A percentile compares a stretch with the other conserved stretches of the same genome.
Evolutionary conservation across 2,113 vertebrate species (phyloP).

Genomic region (Gracilinanus agilis): DNA sequence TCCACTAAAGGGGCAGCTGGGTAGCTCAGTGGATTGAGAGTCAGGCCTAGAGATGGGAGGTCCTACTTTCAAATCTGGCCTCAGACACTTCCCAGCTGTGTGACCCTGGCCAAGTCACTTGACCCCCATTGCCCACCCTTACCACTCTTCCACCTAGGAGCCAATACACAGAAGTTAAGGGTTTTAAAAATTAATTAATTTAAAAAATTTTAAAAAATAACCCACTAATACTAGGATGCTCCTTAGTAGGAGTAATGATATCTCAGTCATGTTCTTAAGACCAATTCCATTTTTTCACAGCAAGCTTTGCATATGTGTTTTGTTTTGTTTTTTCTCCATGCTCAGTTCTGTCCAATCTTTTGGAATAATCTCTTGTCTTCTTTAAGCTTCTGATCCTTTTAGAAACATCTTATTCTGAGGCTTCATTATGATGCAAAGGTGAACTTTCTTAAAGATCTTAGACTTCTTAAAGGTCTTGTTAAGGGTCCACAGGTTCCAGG

Average conservation of each 20-base stretch:
- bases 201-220: too few species aligned
- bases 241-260: not conserved
- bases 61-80: too few species aligned
- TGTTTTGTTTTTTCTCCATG: not conserved
- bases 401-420: not conserved
- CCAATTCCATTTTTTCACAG: constrained; percentile 13
- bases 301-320: not conserved
- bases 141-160: too few species aligned
- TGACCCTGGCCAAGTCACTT: too few species aligned
- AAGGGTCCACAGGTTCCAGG: not conserved
- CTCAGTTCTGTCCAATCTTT: not conserved
- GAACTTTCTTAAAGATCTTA: not conserved
- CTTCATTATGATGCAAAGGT: not conserved
- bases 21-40: too few species aligned
- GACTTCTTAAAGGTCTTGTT: not conserved
- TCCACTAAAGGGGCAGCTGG: too few species aligned
- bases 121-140: too few species aligned
- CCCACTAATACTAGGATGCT: not conserved
- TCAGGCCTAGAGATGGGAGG: too few species aligned
- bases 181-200: too few species aligned
- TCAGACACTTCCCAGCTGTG: too few species aligned
- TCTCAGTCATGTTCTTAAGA: constrained; percentile 6
- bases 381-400: constrained; percentile 13
- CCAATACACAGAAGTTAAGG: too few species aligned
- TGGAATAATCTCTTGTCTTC: not conserved